Conservation (phyloP, 2,888 invertebrate species). For the Dasypogon diadema region DNA sequence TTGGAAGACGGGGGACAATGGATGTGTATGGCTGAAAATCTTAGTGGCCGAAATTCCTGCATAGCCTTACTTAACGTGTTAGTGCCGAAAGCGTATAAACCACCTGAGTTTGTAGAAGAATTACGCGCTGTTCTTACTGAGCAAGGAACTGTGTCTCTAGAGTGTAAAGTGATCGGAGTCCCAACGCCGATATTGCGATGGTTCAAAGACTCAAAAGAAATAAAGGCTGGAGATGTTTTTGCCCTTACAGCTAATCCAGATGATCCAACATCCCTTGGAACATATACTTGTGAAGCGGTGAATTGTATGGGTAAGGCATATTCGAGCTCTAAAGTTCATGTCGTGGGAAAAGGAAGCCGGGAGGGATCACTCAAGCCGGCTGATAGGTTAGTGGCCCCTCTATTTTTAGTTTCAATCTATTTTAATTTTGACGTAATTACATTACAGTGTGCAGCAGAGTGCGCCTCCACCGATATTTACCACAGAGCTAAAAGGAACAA, state of each 20-base stretch:
- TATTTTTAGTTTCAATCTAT: slow-evolving; percentile 26
- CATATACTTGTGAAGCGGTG: slow-evolving; percentile 87
- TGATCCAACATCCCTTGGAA: slow-evolving; percentile 87
- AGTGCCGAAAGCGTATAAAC: slow-evolving; percentile 90
- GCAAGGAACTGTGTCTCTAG: slow-evolving; percentile 89
- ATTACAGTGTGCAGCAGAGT: slow-evolving; percentile 62
- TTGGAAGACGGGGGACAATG: slow-evolving; percentile 87
- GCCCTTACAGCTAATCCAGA: slow-evolving; percentile 86
- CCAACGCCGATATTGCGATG: slow-evolving; percentile 83
- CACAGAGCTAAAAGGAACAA: slow-evolving; percentile 79
- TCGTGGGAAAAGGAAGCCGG: slow-evolving; percentile 79
- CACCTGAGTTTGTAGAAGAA: slow-evolving; percentile 88
- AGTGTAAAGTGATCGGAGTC: slow-evolving; percentile 93
- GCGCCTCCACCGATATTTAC: slow-evolving; percentile 82
- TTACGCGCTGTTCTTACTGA: slow-evolving; percentile 85
- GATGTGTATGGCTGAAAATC: slow-evolving; percentile 86
- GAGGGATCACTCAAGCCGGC: slow-evolving; percentile 78
- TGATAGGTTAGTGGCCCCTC: slow-evolving; percentile 71
- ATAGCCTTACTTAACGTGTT: slow-evolving; percentile 82
- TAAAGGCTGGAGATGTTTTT: slow-evolving; percentile 90
- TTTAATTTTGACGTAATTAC: slow-evolving; percentile 22
- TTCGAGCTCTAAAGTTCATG: slow-evolving; percentile 87
- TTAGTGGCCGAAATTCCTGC: slow-evolving; percentile 80
- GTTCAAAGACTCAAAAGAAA: slow-evolving; percentile 89
- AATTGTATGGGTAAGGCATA: slow-evolving; percentile 90